Evolutionary conservation across 2,888 invertebrate genomes (phyloP).

Genomic region (Protodeltote pygarga): DNA sequence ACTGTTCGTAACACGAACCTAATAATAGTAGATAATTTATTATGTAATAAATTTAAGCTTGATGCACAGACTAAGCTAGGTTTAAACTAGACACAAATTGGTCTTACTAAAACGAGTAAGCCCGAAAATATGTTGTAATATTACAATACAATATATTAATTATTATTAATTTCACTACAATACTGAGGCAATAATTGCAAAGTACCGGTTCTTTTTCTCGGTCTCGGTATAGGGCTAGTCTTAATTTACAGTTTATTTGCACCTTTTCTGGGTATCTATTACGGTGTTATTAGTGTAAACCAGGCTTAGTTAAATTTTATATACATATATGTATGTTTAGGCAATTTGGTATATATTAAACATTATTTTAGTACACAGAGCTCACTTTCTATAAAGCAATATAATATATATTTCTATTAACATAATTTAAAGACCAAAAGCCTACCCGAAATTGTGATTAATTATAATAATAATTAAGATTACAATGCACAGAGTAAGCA

Average conservation of each 20-base stretch:
- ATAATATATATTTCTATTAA: slow-evolving; percentile 29
- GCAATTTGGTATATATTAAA: slow-evolving; percentile 5
- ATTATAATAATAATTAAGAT: slow-evolving; percentile 41
- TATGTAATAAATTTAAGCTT: slow-evolving; percentile 19
- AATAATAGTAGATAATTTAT: slow-evolving; percentile 17
- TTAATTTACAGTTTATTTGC: no score
- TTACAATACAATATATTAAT: no score
- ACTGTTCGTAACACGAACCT: slow-evolving; percentile 11
- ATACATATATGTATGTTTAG: slow-evolving; percentile 1
- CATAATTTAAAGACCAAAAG: slow-evolving; percentile 38
- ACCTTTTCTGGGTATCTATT: neutral
- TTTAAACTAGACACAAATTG: slow-evolving; percentile 15
- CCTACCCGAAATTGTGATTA: slow-evolving; percentile 52
- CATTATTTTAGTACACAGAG: slow-evolving; percentile 10
- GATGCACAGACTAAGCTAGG: slow-evolving; percentile 29
- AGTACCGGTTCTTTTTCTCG: no score
- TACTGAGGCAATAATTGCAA: no score
- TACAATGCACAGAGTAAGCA: slow-evolving; percentile 38
- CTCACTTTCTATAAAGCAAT: slow-evolving; percentile 8
- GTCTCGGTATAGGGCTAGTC: no score
- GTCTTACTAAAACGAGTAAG: no score
- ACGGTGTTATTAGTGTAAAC: slow-evolving; percentile 14
- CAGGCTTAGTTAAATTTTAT: slow-evolving; percentile 4
- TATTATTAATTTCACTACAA: no score
- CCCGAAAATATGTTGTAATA: no score